These are phyloP conservation scores for Semaprochilodus insignis DNA, from an alignment of 2,797 vertebrate species.

Conservation along the genomic window DNA sequence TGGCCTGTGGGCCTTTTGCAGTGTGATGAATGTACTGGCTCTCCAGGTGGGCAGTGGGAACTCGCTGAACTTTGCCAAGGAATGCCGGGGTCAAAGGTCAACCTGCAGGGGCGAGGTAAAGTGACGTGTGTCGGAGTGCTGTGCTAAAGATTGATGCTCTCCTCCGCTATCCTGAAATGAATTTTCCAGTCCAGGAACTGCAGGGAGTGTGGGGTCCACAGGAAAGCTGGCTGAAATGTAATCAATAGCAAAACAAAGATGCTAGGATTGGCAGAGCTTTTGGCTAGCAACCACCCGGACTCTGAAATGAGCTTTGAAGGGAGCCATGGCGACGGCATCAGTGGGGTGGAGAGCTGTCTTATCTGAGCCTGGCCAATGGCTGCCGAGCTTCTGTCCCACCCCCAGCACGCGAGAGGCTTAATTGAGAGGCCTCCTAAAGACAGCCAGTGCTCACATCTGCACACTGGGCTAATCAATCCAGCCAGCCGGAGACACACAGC, in stretches of 20 bases:
- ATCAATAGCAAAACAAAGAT: constrained; percentile 67
- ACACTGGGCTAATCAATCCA: constrained; percentile 52
- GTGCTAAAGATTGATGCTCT: constrained; percentile 55
- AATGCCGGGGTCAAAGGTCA: constrained; percentile 67
- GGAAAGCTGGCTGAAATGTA: constrained; percentile 62
- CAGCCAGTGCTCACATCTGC: constrained; percentile 52
- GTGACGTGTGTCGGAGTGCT: constrained; percentile 51
- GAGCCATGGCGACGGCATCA: constrained; percentile 53
- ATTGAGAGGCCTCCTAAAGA: constrained; percentile 53
- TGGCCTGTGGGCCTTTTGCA: constrained; percentile 19
- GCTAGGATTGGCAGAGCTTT: constrained; percentile 54
- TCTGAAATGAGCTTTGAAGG: constrained; percentile 54
- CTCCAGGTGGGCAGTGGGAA: constrained; percentile 63
- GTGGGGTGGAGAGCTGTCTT: constrained; percentile 49
- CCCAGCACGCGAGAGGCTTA: constrained; percentile 41
- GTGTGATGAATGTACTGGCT: constrained; percentile 55
- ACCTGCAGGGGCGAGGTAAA: constrained; percentile 63
- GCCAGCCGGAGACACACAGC: constrained; percentile 27
- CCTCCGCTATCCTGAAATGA: constrained; percentile 57
- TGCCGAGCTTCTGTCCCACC: constrained; percentile 29
- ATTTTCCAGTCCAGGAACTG: constrained; percentile 60
- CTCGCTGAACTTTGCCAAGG: constrained; percentile 58
- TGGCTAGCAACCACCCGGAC: constrained; percentile 43
- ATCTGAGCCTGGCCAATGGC: constrained; percentile 47
- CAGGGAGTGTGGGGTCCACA: constrained; percentile 55